phyloP scores from a whole-genome alignment of 2,797 vertebrate genomes.

The Capromys pilorides region DNA sequence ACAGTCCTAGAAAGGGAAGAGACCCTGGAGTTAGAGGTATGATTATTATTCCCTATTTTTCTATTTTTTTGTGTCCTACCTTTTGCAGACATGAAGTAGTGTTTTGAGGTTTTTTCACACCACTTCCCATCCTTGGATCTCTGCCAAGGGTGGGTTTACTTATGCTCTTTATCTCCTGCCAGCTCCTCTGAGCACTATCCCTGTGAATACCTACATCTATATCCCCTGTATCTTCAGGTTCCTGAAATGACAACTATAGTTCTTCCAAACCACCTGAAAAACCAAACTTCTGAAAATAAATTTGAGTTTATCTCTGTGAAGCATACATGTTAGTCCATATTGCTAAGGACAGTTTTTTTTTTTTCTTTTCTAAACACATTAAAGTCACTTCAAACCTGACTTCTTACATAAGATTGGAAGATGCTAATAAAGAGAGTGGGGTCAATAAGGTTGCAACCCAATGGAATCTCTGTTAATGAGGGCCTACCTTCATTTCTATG shows the following conservation, averaged over 20 bases:
- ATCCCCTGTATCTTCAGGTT: slow-evolving; percentile 28
- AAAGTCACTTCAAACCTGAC: background rate
- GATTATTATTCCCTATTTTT: slow-evolving; percentile 33
- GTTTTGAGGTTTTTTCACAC: background rate
- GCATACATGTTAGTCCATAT: background rate
- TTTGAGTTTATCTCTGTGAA: slow-evolving; percentile 45
- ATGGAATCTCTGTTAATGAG: slow-evolving; percentile 23
- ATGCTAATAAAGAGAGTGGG: background rate
- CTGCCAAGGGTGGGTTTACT: background rate
- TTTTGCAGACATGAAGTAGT: slow-evolving; percentile 26
- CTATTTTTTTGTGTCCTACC: slow-evolving; percentile 54
- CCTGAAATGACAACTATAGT: slow-evolving; percentile 39
- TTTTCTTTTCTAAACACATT: slow-evolving; percentile 35
- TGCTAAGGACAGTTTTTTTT: slow-evolving; percentile 20
- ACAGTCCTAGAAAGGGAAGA: slow-evolving; percentile 76
- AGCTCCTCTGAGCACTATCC: slow-evolving; percentile 15
- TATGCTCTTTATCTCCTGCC: background rate
- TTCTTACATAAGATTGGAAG: background rate
- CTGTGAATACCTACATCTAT: background rate
- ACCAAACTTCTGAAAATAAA: slow-evolving; percentile 40
- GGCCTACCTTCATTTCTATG: background rate
- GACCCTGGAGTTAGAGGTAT: slow-evolving; percentile 54
- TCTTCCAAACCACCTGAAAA: slow-evolving; percentile 29
- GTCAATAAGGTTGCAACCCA: slow-evolving; percentile 25
- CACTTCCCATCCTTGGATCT: slow-evolving; percentile 22